These are phyloP conservation scores for Bedellia somnulentella DNA, from an alignment of 2,888 invertebrate genomes.

Conservation along the genomic window DNA sequence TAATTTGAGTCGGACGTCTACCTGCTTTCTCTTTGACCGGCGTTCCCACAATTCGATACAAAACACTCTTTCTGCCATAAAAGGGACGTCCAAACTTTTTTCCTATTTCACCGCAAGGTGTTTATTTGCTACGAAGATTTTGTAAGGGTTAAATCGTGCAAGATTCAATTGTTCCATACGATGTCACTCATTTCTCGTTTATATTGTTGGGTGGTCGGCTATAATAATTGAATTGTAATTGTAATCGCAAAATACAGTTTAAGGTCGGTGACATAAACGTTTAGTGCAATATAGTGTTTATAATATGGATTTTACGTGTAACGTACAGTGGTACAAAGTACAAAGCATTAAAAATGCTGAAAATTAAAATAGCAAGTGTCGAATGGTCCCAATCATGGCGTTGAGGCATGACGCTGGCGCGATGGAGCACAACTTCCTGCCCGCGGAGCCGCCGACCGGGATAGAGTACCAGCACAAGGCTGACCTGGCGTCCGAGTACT, in stretches of 20 bases:
- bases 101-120: constrained; percentile 24
- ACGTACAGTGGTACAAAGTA: too few species aligned
- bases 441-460: constrained; percentile 61
- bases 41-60: constrained; percentile 17
- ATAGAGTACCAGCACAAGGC: constrained; percentile 31
- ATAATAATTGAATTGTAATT: too few species aligned
- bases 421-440: constrained; percentile 50
- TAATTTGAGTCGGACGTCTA: constrained; percentile 9
- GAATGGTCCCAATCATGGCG: constrained; percentile 20
- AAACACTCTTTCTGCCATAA: constrained; percentile 12
- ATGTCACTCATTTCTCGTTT: too few species aligned
- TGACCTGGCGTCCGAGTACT: constrained; percentile 43
- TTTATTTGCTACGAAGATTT: constrained; percentile 9
- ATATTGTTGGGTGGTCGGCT: too few species aligned
- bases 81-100: constrained; percentile 11
- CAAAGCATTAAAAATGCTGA: not conserved
- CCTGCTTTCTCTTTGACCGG: constrained; percentile 19
- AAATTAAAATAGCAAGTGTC: not conserved
- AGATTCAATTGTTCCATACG: too few species aligned
- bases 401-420: constrained; percentile 31
- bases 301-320: too few species aligned
- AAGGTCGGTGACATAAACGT: too few species aligned
- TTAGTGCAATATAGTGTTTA: too few species aligned
- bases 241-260: too few species aligned
- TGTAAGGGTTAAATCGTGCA: constrained; percentile 7